These are phyloP conservation scores for Cathartes aura DNA, from an alignment of 2,113 vertebrate genomes.

Conservation along the genomic window DNA sequence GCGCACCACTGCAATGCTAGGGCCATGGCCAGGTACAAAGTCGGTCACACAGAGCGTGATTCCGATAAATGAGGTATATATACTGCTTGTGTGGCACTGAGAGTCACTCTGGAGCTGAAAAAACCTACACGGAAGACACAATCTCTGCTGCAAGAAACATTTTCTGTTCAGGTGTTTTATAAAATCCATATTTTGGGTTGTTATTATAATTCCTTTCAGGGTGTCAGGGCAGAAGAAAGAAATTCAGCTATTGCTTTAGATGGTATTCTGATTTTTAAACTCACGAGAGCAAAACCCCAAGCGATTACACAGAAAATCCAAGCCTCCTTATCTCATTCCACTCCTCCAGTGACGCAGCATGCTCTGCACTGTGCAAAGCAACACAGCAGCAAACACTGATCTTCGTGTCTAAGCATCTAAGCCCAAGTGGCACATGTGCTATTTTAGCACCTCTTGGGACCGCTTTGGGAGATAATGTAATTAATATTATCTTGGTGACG, in stretches of 20 bases:
- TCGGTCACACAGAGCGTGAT: fast-evolving
- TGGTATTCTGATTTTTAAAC: not conserved
- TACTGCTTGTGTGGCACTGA: not conserved
- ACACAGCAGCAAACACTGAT: not conserved
- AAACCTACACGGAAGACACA: not conserved
- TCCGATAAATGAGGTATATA: not conserved
- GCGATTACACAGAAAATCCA: not conserved
- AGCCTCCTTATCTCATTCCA: not conserved
- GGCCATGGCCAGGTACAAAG: no score
- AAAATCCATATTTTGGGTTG: not conserved
- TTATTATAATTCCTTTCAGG: not conserved
- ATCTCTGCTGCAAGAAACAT: not conserved
- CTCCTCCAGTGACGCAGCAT: not conserved
- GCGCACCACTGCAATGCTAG: not conserved
- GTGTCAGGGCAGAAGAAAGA: not conserved
- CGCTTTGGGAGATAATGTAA: slow-evolving; percentile 16
- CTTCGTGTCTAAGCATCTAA: not conserved
- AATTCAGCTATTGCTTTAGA: not conserved
- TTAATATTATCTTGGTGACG: slow-evolving; percentile 43
- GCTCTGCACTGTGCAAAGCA: not conserved
- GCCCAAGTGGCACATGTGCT: slow-evolving; percentile 28
- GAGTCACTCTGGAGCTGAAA: not conserved
- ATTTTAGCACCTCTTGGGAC: slow-evolving; percentile 35
- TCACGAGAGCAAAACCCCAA: not conserved
- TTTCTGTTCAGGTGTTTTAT: not conserved